These are phyloP conservation scores for Neodiprion fabricii DNA, from an alignment of 1,140 invertebrate genomes.

Conservation along the genomic window DNA sequence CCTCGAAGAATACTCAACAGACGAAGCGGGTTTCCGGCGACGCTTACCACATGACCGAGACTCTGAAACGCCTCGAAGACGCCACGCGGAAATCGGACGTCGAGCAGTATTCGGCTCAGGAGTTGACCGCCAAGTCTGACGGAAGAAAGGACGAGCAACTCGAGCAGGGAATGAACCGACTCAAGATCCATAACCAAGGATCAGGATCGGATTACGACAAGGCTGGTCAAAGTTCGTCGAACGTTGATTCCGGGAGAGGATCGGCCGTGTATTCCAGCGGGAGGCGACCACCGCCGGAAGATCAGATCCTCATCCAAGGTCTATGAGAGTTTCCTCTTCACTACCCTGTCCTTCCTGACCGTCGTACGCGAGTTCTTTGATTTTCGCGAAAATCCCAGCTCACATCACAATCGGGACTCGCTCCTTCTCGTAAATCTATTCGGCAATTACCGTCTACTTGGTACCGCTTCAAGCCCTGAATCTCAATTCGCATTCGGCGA, in stretches of 20 bases:
- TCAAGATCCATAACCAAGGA: slow-evolving; percentile 64
- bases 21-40: neutral
- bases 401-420: neutral
- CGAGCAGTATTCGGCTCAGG: slow-evolving; percentile 14
- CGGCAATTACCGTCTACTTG: neutral
- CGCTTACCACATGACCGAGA: neutral
- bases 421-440: neutral
- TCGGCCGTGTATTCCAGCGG: slow-evolving; percentile 79
- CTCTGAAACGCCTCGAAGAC: neutral
- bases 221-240: slow-evolving; percentile 72
- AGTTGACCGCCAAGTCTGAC: slow-evolving; percentile 39
- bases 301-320: slow-evolving; percentile 20
- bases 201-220: slow-evolving; percentile 76
- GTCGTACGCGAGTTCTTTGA: neutral
- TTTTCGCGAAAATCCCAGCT: neutral
- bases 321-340: neutral
- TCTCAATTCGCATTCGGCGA: neutral
- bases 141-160: slow-evolving; percentile 46
- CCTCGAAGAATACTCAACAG: neutral
- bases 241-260: slow-evolving; percentile 77
- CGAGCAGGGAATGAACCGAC: slow-evolving; percentile 51
- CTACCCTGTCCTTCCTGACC: neutral
- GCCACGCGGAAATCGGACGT: neutral
- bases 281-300: slow-evolving; percentile 59
- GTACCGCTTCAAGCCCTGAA: too few species aligned